Evolutionary conservation across 1,140 invertebrate genomes (phyloP).

Genomic region (Drosophila prosaltans): DNA sequence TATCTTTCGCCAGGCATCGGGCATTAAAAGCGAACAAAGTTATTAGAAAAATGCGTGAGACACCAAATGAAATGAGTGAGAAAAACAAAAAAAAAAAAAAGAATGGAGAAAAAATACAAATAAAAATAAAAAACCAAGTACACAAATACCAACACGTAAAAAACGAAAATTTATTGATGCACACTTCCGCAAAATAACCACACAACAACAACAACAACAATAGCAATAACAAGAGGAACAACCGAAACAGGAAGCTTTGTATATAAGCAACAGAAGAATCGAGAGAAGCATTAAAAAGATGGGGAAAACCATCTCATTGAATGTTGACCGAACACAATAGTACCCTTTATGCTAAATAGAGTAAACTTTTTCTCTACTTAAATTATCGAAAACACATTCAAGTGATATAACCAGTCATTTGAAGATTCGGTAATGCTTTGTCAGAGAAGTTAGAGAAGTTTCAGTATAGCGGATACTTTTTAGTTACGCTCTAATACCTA

Average conservation of each 20-base stretch:
- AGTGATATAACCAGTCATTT: too few species aligned
- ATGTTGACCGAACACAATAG: slow-evolving; percentile 5
- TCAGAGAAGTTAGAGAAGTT: too few species aligned
- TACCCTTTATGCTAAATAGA: slow-evolving; percentile 18
- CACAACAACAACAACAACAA: slow-evolving; percentile 28
- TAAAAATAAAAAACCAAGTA: slow-evolving; percentile 35
- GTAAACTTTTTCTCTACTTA: background rate
- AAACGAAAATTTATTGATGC: slow-evolving; percentile 75
- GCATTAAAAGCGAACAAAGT: slow-evolving; percentile 52
- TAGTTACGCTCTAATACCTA: too few species aligned
- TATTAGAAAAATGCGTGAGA: slow-evolving; percentile 64
- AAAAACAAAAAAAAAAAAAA: background rate
- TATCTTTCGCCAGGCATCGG: slow-evolving; percentile 43
- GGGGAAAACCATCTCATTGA: background rate
- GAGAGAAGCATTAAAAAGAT: slow-evolving; percentile 38
- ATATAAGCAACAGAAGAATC: slow-evolving; percentile 35
- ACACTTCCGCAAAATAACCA: slow-evolving; percentile 71
- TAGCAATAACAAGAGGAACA: slow-evolving; percentile 23
- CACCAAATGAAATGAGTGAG: slow-evolving; percentile 11
- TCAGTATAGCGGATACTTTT: too few species aligned
- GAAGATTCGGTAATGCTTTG: too few species aligned
- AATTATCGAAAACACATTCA: too few species aligned
- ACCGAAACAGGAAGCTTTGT: slow-evolving; percentile 51
- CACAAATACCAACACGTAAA: slow-evolving; percentile 55
- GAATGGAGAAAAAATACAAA: background rate